Evolutionary conservation across 2,888 invertebrate genomes (phyloP), one percentile per base, ranked within the genome.

Genomic region (Heteropelma amictum): DNA sequence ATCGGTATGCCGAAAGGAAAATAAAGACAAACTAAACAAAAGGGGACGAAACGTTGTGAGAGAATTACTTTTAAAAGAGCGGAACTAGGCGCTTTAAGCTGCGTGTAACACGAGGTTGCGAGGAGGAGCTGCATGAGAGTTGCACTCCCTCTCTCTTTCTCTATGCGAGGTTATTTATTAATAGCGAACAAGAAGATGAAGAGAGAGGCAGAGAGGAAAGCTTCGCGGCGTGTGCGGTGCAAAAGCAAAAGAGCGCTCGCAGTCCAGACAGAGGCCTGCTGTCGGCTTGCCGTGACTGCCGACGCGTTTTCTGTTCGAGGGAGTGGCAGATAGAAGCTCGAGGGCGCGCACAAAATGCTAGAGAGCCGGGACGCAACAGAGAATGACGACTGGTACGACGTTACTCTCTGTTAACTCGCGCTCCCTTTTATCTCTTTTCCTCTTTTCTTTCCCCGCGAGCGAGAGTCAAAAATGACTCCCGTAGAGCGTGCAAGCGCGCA

Each of bases 121-220:
- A 56, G 73, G 51, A 71, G 71, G 60, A 53, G 70, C 53, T 53
- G 67, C 33, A 54, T 42, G 26, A 61, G 49, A 56, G 54, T 70
- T 65, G 38, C 81, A 79, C 78, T 79, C n/a, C n/a, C n/a, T n/a
- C n/a, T n/a, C n/a, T n/a, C n/a, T n/a, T n/a, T n/a, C 54, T 67
- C 38, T 51, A 26, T 54, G 79, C 76, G 73, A 76, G 78, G 84
- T 86, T 86, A 86, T 86, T 86, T 86, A 86, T 86, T 86, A 86
- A 86, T 86, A 86, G 86, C 86, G 84, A 85, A 61, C 19, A 42
- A 74, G 58, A 61, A 30, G 28, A 54, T 51, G 42, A 64, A 84
- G 83, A 86, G 83, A 85, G 83, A 85, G 60, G 12, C 47, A 61
- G 54, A 67, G 60, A 65, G 45, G 58, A 45, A 84, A 81, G 83